Conservation (phyloP, 2,113 vertebrate genomes). For the Riparia riparia region DNA sequence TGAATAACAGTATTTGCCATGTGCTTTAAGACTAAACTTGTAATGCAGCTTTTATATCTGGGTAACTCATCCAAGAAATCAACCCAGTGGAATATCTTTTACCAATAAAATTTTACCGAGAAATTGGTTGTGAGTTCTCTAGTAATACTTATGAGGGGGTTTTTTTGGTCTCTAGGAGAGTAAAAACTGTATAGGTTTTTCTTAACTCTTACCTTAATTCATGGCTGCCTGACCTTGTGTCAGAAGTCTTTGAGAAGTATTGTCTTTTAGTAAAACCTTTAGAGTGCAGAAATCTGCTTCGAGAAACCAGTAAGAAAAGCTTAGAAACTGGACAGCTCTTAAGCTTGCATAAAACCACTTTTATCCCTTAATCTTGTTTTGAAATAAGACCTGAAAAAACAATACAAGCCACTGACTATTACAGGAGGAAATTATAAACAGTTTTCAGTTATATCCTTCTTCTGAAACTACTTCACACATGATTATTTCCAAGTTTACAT, state of each 20-base stretch:
- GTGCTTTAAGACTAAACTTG: background rate
- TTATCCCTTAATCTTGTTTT: background rate
- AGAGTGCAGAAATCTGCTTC: background rate
- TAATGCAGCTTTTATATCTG: background rate
- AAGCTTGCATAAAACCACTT: fast-evolving
- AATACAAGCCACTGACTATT: background rate
- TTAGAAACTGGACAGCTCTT: background rate
- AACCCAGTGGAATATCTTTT: background rate
- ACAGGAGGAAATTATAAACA: background rate
- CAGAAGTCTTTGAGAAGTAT: background rate
- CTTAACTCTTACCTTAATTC: background rate
- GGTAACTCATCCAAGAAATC: background rate
- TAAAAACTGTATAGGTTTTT: background rate
- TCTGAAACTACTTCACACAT: background rate
- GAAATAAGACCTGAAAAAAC: background rate
- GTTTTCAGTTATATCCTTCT: fast-evolving
- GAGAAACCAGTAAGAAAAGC: background rate
- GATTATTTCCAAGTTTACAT: background rate
- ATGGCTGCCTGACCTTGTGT: background rate
- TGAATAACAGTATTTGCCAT: background rate
- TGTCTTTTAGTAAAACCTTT: background rate
- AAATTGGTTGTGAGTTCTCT: background rate
- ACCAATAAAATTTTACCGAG: background rate
- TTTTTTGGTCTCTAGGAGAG: background rate
- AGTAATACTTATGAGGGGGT: fast-evolving